Evolutionary conservation across 2,797 vertebrate species (phyloP), one percentile per base, ranked within the genome.

Genomic region (Danio tinwini): DNA sequence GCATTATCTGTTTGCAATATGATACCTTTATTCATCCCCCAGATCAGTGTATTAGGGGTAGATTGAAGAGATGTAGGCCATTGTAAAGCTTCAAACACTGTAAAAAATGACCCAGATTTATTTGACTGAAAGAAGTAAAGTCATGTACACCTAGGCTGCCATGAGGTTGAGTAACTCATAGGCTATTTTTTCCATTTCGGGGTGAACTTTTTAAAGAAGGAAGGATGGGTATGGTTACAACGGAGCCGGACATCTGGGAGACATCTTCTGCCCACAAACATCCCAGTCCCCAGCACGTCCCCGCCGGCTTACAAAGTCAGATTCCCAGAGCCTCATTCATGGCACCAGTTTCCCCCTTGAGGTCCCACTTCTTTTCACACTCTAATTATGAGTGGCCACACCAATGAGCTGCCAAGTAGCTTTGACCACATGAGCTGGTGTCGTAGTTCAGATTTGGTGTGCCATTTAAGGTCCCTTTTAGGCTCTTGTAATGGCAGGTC

Each of bases 261-360:
- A 55, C 83, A 85, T 86, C 85, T 81, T 83, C 76, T 76, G 62
- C 77, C 83, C 83, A 59, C 76, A 83, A 82, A 78, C 56, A 64
- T 73, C 82, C 58, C 42, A 29, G 68, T 74, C 74, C 78, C 80
- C 29, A 78, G 74, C 78, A 62, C 40, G 13, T 65, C 72, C 61
- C 69, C 67, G 49, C 45, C 42, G 61, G 82, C 80, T 81, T 82
- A 69, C 81, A 68, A 84, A 79, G 58, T 62, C 56, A 70, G 74
- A 85, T 90, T 92, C 90, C 88, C 91, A 86, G 89, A 90, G 85
- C 83, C 86, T 86, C 87, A 85, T 85, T 88, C 85, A 83, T 55
- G 73, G 88, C 87, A 86, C 83, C 81, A 85, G 82, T 82, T 79
- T 62, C 86, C 70, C 78, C 80, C 29, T 89, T 81, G 39, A 80